phyloP scores from a whole-genome alignment of 2,888 invertebrate genomes.

The Caenorhabditis sp. region DNA sequence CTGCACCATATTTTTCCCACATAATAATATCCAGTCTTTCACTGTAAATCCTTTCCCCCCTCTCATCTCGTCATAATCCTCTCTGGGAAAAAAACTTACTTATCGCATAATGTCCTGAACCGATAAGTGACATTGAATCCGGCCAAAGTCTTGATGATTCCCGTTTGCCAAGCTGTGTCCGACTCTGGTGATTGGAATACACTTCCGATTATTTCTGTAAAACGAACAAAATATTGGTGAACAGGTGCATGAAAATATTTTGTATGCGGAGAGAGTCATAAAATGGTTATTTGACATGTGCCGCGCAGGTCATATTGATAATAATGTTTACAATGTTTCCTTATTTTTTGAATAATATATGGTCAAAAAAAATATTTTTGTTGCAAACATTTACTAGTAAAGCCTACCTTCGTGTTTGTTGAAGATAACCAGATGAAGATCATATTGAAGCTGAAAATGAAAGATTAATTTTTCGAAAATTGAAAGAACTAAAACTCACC shows the following conservation, averaged over 20 bases:
- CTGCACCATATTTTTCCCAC: not conserved
- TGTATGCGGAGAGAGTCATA: not conserved
- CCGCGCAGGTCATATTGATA: not conserved
- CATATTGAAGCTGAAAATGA: slow-evolving; percentile 4
- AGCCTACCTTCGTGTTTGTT: not conserved
- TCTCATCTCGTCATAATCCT: not conserved
- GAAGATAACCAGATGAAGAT: not conserved
- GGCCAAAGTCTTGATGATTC: not conserved
- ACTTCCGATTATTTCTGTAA: slow-evolving; percentile 5
- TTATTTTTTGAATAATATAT: too few species aligned
- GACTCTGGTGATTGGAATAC: not conserved
- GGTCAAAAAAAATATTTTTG: too few species aligned
- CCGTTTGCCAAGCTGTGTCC: not conserved
- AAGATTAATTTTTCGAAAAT: not conserved
- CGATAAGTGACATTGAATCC: slow-evolving; percentile 32
- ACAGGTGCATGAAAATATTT: not conserved
- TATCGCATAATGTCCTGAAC: slow-evolving; percentile 14
- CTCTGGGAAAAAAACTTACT: slow-evolving; percentile 11
- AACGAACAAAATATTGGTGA: not conserved
- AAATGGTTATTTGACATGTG: not conserved
- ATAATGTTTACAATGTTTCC: slow-evolving; percentile 1
- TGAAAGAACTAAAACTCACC: not conserved
- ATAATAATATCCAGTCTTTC: not conserved
- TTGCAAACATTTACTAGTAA: not conserved
- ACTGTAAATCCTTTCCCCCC: not conserved